These are phyloP conservation scores for Patiria pectinifera DNA, from an alignment of 53 echinoderm and acorn worm species.

Conservation along the genomic window DNA sequence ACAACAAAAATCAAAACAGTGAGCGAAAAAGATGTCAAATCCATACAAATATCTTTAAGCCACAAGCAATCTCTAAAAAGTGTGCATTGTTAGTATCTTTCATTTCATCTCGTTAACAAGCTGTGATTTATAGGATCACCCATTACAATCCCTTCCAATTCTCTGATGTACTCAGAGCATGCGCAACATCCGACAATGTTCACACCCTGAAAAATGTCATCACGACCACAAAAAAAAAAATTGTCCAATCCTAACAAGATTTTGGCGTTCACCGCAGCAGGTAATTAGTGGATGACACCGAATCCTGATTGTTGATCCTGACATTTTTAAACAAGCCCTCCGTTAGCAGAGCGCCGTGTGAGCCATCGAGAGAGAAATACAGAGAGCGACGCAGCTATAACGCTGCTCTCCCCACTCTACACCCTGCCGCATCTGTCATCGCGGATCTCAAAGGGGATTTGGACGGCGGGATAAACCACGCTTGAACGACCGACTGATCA, in stretches of 20 bases:
- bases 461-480: constrained; percentile 47
- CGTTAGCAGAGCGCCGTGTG: not conserved
- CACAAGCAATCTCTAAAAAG: too few species aligned
- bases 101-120: not conserved
- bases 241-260: constrained; percentile 26
- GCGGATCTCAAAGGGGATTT: constrained; percentile 49
- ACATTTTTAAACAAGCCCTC: constrained; percentile 40
- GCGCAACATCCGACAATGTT: not conserved
- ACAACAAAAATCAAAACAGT: too few species aligned
- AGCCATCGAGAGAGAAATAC: not conserved
- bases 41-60: too few species aligned
- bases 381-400: not conserved
- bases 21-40: too few species aligned
- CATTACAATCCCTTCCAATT: not conserved
- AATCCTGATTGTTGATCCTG: constrained; percentile 20
- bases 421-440: constrained; percentile 37
- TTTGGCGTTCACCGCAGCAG: not conserved
- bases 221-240: not conserved
- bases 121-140: not conserved
- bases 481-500: constrained; percentile 54
- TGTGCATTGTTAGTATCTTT: not conserved
- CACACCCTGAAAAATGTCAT: constrained; percentile 19
- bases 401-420: not conserved
- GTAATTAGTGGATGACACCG: constrained; percentile 52
- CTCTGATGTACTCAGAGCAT: not conserved